Evolutionary conservation across 2,797 vertebrate species (phyloP).

Genomic region (Platyrinchus mystaceus): DNA sequence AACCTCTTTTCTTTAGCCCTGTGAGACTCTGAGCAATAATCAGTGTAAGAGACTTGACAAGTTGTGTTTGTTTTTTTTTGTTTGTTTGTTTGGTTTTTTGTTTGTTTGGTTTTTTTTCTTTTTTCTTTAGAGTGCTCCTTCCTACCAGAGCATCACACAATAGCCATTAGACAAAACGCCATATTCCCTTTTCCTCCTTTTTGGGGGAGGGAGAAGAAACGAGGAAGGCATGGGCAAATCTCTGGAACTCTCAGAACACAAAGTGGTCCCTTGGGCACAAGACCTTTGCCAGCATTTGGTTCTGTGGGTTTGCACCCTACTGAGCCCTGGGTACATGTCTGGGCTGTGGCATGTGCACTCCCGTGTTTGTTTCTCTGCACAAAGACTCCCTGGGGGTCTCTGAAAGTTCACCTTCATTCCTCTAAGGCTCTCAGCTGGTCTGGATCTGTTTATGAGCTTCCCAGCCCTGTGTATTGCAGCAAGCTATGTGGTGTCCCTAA

Average conservation of each 20-base stretch:
- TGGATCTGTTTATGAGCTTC: background rate
- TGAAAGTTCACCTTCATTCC: background rate
- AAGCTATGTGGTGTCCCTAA: background rate
- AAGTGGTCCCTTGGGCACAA: background rate
- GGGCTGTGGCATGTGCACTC: rapidly evolving
- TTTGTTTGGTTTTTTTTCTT: background rate
- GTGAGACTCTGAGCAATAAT: background rate
- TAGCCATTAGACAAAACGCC: background rate
- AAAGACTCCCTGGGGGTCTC: background rate
- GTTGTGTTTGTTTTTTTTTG: too few relatives aligned
- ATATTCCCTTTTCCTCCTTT: background rate
- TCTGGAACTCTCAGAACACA: background rate
- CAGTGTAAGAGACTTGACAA: background rate
- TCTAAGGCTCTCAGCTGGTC: background rate
- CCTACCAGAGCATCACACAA: background rate
- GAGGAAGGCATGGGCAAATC: background rate
- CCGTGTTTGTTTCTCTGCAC: background rate
- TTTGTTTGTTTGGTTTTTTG: too few relatives aligned
- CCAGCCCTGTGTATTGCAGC: background rate
- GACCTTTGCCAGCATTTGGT: background rate
- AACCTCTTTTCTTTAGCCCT: background rate
- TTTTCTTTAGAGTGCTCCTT: background rate
- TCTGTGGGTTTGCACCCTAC: background rate
- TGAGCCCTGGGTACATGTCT: background rate
- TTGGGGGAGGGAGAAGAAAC: background rate